Conservation (phyloP, 53 echinoderm and acorn worm species). For the Luidia sarsii region DNA sequence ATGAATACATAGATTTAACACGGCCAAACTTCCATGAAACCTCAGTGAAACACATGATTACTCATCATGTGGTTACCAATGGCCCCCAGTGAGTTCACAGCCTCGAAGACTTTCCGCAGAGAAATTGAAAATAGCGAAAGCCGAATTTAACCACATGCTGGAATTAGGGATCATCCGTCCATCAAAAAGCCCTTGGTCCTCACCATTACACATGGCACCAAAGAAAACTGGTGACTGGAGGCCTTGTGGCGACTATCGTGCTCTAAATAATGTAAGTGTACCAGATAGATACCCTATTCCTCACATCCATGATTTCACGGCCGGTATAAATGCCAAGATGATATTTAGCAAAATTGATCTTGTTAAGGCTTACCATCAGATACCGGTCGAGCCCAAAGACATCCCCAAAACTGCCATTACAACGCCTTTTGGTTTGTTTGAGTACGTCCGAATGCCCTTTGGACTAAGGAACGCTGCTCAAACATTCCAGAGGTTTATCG, state of each 20-base stretch:
- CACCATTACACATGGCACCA: constrained; percentile 49
- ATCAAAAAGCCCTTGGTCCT: constrained; percentile 54
- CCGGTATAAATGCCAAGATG: constrained; percentile 17
- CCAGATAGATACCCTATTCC: constrained; percentile 52
- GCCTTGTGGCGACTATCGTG: constrained; percentile 63
- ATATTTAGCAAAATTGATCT: constrained; percentile 57
- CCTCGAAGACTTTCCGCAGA: too few relatives aligned
- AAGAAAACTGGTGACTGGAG: constrained; percentile 60
- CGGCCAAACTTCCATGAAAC: too few relatives aligned
- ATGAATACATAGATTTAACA: too few relatives aligned
- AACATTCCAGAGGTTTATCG: constrained; percentile 62
- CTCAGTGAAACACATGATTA: too few relatives aligned
- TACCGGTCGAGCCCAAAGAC: constrained; percentile 37
- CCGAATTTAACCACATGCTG: constrained; percentile 63
- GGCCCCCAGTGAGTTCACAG: constrained; percentile 6
- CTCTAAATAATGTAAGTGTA: constrained; percentile 33
- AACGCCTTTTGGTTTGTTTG: constrained; percentile 60
- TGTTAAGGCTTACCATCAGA: constrained; percentile 53
- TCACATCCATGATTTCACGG: constrained; percentile 47
- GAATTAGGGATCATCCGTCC: constrained; percentile 50
- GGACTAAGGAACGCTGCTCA: constrained; percentile 53
- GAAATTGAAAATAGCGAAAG: too few relatives aligned
- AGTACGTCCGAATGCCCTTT: constrained; percentile 67
- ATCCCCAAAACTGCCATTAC: constrained; percentile 59
- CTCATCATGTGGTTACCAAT: too few relatives aligned